Evolutionary conservation across 2,113 vertebrate genomes (phyloP).

Genomic region (Athene cunicularia): DNA sequence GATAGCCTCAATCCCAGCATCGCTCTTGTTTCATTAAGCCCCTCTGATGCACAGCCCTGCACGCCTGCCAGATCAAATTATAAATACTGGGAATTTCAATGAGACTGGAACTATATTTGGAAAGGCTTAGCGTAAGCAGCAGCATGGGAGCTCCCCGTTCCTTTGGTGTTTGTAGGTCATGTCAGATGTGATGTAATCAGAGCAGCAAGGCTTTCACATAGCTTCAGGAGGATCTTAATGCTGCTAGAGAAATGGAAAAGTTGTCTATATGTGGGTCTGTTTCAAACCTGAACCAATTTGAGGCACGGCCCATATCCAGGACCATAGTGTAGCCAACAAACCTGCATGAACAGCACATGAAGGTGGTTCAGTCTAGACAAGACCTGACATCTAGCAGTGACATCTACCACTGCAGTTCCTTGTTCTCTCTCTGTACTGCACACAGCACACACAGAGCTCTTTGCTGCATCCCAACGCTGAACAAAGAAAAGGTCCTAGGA

Average conservation of each 20-base stretch:
- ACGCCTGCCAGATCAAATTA: constrained; percentile 68
- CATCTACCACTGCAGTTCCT: constrained; percentile 23
- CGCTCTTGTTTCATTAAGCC: constrained; percentile 56
- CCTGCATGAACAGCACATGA: neutral
- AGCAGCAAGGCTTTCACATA: constrained; percentile 46
- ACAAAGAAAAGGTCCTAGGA: neutral
- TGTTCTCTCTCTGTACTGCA: neutral
- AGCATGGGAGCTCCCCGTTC: constrained; percentile 64
- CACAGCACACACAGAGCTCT: neutral
- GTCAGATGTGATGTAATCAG: constrained; percentile 69
- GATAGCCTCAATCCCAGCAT: constrained; percentile 46
- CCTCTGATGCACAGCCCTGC: constrained; percentile 56
- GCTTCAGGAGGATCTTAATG: constrained; percentile 25
- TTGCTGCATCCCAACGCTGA: neutral
- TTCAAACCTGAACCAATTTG: neutral
- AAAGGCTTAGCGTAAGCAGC: constrained; percentile 66
- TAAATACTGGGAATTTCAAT: constrained; percentile 67
- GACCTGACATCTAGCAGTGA: neutral
- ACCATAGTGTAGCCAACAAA: neutral
- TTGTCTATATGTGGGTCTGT: neutral
- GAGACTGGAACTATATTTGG: constrained; percentile 71
- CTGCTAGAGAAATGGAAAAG: constrained; percentile 30
- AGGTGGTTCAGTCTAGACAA: neutral
- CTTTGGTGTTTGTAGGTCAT: constrained; percentile 71
- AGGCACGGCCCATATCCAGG: neutral